Conservation (phyloP, 2,888 invertebrate genomes). For the Eurois occulta region DNA sequence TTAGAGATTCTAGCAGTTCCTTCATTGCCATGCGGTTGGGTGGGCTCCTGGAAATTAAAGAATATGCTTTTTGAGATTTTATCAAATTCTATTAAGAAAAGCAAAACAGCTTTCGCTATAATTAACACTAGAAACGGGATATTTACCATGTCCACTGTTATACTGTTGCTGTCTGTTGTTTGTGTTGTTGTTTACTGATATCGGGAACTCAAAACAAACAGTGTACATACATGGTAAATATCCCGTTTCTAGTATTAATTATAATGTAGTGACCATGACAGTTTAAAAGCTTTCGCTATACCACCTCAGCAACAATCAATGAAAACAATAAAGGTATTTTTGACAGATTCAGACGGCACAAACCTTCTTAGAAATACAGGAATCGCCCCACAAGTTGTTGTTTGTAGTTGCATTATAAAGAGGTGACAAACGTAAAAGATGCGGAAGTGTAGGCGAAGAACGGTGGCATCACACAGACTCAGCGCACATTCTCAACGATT, state of each 20-base stretch:
- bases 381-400: neutral
- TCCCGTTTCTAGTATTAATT: no score
- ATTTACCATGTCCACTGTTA: no score
- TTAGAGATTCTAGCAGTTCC: conserved; percentile 84
- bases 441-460: no score
- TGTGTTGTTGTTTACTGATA: no score
- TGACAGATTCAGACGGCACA: neutral
- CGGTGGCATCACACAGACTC: neutral
- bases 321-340: neutral
- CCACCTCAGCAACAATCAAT: neutral
- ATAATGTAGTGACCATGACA: no score
- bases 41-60: conserved; percentile 74
- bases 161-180: no score
- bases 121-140: no score
- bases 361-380: neutral
- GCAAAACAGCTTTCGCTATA: neutral
- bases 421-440: no score
- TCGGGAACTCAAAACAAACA: no score
- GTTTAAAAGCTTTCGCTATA: neutral
- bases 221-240: no score
- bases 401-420: neutral
- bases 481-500: neutral
- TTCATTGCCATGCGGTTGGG: conserved; percentile 87
- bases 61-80: neutral
- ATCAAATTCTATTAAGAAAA: neutral